Percentiles rank a stretch among this genome's conserved stretches.
phyloP scores from a whole-genome alignment of 2,797 vertebrate species.

The Eleutherodactylus coqui region DNA sequence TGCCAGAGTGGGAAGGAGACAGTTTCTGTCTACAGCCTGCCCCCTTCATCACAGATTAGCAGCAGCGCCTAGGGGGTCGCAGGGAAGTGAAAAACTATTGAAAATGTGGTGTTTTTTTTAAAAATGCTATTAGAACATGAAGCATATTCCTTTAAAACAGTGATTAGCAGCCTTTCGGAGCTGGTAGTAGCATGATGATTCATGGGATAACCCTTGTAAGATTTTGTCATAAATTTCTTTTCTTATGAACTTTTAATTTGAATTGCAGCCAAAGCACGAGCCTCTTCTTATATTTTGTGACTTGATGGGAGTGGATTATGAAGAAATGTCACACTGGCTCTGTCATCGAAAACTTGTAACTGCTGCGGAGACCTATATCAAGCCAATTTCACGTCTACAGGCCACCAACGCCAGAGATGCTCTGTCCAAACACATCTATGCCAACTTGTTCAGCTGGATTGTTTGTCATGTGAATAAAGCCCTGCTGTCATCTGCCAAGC shows the following conservation, averaged over 20 bases:
- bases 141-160: no score
- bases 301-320: constrained; percentile 91
- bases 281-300: constrained; percentile 92
- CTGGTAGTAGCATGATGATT: no score
- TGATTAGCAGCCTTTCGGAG: no score
- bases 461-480: constrained; percentile 94
- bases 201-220: no score
- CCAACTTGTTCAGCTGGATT: constrained; percentile 97
- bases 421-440: constrained; percentile 95
- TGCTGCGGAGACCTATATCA: constrained; percentile 93
- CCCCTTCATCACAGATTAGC: no score
- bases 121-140: no score
- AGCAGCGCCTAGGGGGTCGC: no score
- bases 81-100: no score
- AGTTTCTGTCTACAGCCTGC: no score
- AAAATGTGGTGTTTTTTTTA: no score
- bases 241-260: not conserved
- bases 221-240: no score
- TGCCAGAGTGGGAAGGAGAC: no score
- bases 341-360: constrained; percentile 96
- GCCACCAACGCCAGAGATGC: constrained; percentile 94
- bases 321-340: constrained; percentile 98
- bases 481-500: constrained; percentile 87
- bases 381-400: constrained; percentile 90
- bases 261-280: constrained; percentile 85